phyloP scores from a whole-genome alignment of 2,888 invertebrate genomes.

The Cylloceria caligata region DNA sequence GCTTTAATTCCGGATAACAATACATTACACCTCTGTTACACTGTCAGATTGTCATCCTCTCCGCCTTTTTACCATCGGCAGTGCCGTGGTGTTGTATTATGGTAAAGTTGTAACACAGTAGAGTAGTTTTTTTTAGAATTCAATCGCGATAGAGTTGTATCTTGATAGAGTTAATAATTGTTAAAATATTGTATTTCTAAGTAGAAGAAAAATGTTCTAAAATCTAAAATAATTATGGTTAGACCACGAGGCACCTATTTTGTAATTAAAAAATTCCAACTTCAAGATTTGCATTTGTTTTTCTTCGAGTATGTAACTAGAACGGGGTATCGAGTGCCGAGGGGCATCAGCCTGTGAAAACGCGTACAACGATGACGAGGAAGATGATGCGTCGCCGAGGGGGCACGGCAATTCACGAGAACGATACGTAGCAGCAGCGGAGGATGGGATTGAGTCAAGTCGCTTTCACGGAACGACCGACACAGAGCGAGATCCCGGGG shows the following conservation, averaged over 20 bases:
- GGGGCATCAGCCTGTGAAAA: slow-evolving; percentile 78
- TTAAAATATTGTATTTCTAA: background rate
- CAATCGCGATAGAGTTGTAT: no score
- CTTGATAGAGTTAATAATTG: background rate
- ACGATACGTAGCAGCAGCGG: slow-evolving; percentile 1
- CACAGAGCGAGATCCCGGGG: slow-evolving; percentile 66
- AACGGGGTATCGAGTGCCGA: slow-evolving; percentile 25
- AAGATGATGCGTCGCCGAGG: slow-evolving; percentile 55
- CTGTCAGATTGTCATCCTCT: no score
- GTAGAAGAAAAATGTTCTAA: background rate
- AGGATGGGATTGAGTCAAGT: slow-evolving; percentile 62
- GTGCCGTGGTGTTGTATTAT: no score
- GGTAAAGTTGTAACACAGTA: no score
- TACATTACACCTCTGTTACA: no score
- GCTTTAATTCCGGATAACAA: no score
- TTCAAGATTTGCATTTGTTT: background rate
- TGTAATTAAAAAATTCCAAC: slow-evolving; percentile 26
- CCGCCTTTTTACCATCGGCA: no score
- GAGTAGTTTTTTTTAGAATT: no score
- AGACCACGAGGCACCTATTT: background rate
- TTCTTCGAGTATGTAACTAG: slow-evolving; percentile 42
- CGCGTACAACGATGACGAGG: slow-evolving; percentile 71
- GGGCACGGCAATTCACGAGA: slow-evolving; percentile 52
- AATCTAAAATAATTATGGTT: background rate
- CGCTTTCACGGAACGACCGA: slow-evolving; percentile 75